Conservation (phyloP, 2,888 invertebrate genomes). For the Mesorhabditis spiculigera region DNA sequence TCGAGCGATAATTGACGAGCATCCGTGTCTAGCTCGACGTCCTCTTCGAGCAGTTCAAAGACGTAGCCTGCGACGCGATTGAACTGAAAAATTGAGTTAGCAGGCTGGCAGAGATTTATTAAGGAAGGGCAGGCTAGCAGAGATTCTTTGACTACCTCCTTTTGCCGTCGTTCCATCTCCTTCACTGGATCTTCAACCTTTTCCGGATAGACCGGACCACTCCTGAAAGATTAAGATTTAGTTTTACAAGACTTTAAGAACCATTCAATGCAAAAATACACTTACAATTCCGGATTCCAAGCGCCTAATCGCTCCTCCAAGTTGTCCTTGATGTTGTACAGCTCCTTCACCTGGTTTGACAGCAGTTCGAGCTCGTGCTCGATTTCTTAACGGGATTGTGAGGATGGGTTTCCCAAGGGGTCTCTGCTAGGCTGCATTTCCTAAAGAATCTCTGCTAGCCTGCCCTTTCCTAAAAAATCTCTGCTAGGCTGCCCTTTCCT, state of each 20-base stretch:
- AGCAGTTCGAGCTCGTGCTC: neutral
- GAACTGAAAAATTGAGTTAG: neutral
- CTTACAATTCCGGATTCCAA: constrained; percentile 3
- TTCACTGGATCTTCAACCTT: neutral
- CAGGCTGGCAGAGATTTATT: neutral
- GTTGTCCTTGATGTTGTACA: constrained; percentile 5
- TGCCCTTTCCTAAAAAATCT: too few species aligned
- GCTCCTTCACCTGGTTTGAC: neutral
- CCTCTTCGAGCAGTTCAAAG: neutral
- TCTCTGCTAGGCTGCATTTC: too few species aligned
- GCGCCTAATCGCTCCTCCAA: neutral
- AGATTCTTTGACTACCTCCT: neutral
- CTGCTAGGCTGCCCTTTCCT: too few species aligned
- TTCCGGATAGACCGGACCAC: neutral
- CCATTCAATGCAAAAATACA: neutral
- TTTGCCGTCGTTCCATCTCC: neutral
- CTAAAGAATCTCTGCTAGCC: too few species aligned
- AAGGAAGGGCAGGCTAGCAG: neutral
- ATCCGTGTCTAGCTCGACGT: neutral
- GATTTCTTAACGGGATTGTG: too few species aligned
- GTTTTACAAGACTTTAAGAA: neutral
- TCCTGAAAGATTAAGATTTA: neutral
- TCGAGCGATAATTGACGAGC: neutral
- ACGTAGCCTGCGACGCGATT: neutral
- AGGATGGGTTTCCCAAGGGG: too few species aligned